phyloP scores from a whole-genome alignment of 2,888 invertebrate genomes.

The Mythimna vitellina region DNA sequence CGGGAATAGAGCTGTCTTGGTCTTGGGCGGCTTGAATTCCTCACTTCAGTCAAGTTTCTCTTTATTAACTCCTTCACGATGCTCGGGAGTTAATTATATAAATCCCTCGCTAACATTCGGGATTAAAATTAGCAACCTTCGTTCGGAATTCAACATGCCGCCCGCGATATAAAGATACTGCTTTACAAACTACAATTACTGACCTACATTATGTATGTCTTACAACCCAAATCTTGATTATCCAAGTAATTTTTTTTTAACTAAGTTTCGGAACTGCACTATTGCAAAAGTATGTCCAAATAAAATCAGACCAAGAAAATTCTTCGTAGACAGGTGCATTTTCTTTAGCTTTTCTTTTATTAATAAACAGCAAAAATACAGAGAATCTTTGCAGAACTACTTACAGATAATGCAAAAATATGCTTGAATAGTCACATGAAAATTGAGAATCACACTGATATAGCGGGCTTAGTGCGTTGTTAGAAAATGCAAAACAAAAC shows the following conservation, averaged over 20 bases:
- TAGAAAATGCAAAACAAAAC: constrained; percentile 67
- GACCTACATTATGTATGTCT: neutral
- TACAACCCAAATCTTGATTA: neutral
- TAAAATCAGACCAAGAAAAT: neutral
- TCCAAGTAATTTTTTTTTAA: neutral
- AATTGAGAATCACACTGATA: constrained; percentile 24
- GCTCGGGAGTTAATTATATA: no score
- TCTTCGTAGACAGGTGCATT: neutral
- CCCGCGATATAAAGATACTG: no score
- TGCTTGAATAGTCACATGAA: constrained; percentile 13
- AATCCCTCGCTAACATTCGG: no score
- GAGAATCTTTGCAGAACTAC: constrained; percentile 23
- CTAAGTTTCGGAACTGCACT: neutral
- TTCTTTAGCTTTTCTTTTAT: constrained; percentile 13
- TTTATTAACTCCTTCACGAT: no score
- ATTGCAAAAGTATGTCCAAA: neutral
- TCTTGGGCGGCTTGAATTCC: no score
- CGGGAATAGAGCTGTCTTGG: no score
- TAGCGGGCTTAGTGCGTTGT: constrained; percentile 30
- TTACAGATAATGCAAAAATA: constrained; percentile 38
- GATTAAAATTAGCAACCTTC: no score
- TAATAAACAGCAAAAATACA: constrained; percentile 34
- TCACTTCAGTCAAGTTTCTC: no score
- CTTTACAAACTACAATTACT: no score
- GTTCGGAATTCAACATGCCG: no score